Evolutionary conservation across 2,888 invertebrate genomes (phyloP).

Genomic region (Spialia ferax): DNA sequence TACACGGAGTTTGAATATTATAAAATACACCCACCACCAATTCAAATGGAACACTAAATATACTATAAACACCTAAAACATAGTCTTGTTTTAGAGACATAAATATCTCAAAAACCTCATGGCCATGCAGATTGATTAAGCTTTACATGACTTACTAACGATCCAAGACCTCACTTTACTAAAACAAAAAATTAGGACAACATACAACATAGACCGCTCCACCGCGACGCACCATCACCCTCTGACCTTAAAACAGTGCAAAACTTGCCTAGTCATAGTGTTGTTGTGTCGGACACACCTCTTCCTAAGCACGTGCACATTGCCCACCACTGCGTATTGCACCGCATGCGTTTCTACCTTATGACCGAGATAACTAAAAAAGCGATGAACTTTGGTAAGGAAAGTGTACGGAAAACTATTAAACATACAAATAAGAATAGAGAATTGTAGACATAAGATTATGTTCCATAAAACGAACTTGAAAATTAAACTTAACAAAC

Average conservation of each 20-base stretch:
- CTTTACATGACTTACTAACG: not conserved
- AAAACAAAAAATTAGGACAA: not conserved
- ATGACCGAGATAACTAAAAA: constrained; percentile 80
- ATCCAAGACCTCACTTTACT: not conserved
- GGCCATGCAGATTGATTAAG: too few relatives aligned
- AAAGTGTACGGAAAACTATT: constrained; percentile 42
- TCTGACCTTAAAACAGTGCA: constrained; percentile 46
- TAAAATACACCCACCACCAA: too few relatives aligned
- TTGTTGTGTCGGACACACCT: constrained; percentile 81
- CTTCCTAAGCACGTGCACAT: constrained; percentile 72
- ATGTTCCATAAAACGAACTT: too few relatives aligned
- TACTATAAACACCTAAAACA: too few relatives aligned
- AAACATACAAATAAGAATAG: not conserved
- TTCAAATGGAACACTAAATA: too few relatives aligned
- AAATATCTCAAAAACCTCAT: too few relatives aligned
- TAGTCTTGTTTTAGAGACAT: too few relatives aligned
- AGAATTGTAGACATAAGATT: too few relatives aligned
- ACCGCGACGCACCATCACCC: constrained; percentile 48
- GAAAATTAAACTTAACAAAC: not conserved
- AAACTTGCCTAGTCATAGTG: constrained; percentile 80
- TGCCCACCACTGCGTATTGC: constrained; percentile 78
- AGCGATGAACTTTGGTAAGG: constrained; percentile 52
- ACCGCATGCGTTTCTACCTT: constrained; percentile 79
- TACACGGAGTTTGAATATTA: too few relatives aligned
- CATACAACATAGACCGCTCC: constrained; percentile 1